Base-by-base conservation (phyloP, 2,113 vertebrate species). In the Clupea harengus region DNA sequence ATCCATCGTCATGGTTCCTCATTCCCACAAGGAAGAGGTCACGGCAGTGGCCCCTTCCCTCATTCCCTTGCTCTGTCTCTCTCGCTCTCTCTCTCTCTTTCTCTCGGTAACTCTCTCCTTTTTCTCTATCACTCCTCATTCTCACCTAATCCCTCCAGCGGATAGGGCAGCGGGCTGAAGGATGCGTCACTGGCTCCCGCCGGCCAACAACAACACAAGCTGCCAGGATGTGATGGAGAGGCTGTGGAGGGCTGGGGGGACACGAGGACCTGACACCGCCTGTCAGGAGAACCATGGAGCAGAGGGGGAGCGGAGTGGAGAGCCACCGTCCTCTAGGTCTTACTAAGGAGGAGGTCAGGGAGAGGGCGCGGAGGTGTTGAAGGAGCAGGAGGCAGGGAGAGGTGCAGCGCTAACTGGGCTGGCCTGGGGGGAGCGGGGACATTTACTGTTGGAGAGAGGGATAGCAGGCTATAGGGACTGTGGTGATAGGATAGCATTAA, bases 171-270 rank as follows among this genome's bases (percentile, higher is more conserved):
- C 25, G 39, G 28, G 25, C 72, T 39, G 72, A 78, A 15, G 32
- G 72, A 78, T 32, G 72, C 72, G 72, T 78, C 72, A 78, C 32
- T 3, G 25, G 72, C 32, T 83, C 17, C 44, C 13, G 15, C 13
- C 9, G 90, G 91, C 92, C 92, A 93, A 92, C 90, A 92, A 93
- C 92, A 93, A 93, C 88, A 92, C 89, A 87, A 89, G 86, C 91
- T 92, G 91, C 90, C 88, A 89, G 75, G 82, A 81, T 87, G 88
- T 92, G 93, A 92, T 93, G 88, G 91, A 93, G 90, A 90, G 90
- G 81, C 86, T 90, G 88, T 82, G 89, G 88, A 90, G 84, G 80
- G 89, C 86, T 87, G 72, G 13, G 47, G 84, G 90, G 90, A 89
- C 86, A 83, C 86, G 82, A n/a, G 75, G 88, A 86, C 88, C 87